These are phyloP conservation scores for Ceratitis capitata DNA, from an alignment of 1,140 invertebrate genomes.

Conservation along the genomic window DNA sequence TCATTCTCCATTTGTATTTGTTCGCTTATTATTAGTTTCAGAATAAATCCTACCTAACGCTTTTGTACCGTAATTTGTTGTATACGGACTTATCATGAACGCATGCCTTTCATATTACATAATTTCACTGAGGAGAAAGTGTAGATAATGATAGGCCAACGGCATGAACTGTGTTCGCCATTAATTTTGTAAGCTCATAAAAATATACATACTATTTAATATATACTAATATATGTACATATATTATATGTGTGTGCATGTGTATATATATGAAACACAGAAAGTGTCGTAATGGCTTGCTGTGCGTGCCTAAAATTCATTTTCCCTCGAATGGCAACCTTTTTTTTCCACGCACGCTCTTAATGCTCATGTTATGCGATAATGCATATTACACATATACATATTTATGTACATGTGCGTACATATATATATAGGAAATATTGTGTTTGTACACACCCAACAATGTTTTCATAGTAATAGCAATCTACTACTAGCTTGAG, in stretches of 20 bases:
- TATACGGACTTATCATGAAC: background rate
- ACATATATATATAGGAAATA: background rate
- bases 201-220: background rate
- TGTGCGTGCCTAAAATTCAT: conserved; percentile 28
- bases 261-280: too few relatives aligned
- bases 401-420: background rate
- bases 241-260: background rate
- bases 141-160: background rate
- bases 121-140: background rate
- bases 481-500: background rate
- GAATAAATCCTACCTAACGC: background rate
- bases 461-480: background rate
- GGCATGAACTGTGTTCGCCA: background rate
- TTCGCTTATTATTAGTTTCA: background rate
- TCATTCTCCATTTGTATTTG: background rate
- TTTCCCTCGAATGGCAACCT: background rate
- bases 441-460: background rate
- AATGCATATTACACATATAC: background rate
- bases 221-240: background rate
- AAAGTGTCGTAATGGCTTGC: background rate
- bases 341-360: background rate
- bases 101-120: background rate
- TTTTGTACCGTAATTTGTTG: background rate
- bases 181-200: conserved; percentile 23
- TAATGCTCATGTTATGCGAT: conserved; percentile 18